These are phyloP conservation scores for Tiliacea citrago DNA, from an alignment of 2,888 invertebrate genomes.

Conservation along the genomic window DNA sequence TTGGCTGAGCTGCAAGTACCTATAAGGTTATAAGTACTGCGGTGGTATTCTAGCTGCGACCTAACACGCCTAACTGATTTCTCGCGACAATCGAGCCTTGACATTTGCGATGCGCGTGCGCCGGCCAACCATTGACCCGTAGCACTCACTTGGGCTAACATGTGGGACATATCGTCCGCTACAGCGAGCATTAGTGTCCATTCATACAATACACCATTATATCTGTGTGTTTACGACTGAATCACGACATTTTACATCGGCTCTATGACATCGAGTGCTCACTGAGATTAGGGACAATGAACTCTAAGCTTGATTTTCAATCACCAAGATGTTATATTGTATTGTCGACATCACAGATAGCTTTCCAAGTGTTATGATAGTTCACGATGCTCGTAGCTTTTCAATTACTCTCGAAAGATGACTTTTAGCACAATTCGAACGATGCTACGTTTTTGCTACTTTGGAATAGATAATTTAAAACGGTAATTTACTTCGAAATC, in stretches of 20 bases:
- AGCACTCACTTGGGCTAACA: constrained; percentile 77
- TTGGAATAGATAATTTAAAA: neutral
- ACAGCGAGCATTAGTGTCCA: constrained; percentile 77
- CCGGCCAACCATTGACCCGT: constrained; percentile 82
- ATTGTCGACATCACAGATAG: constrained; percentile 38
- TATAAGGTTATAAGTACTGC: constrained; percentile 13
- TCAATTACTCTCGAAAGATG: constrained; percentile 9
- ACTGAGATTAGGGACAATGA: constrained; percentile 79
- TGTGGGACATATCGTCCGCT: constrained; percentile 75
- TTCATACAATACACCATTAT: constrained; percentile 86
- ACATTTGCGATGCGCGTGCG: constrained; percentile 82
- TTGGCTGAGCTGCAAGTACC: neutral
- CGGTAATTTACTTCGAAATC: neutral
- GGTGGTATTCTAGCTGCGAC: constrained; percentile 50
- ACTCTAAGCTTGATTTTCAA: constrained; percentile 72
- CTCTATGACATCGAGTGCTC: constrained; percentile 84
- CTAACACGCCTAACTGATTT: constrained; percentile 67
- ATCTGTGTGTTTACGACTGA: constrained; percentile 78
- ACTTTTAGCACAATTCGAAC: constrained; percentile 2
- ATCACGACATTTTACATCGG: constrained; percentile 83
- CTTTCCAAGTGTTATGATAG: constrained; percentile 43
- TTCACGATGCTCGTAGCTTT: constrained; percentile 23
- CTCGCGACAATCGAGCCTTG: constrained; percentile 78
- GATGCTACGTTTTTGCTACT: neutral
- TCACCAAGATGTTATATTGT: constrained; percentile 65